These are phyloP conservation scores for Platycheirus rosarum DNA, from an alignment of 2,888 invertebrate genomes.

Conservation along the genomic window DNA sequence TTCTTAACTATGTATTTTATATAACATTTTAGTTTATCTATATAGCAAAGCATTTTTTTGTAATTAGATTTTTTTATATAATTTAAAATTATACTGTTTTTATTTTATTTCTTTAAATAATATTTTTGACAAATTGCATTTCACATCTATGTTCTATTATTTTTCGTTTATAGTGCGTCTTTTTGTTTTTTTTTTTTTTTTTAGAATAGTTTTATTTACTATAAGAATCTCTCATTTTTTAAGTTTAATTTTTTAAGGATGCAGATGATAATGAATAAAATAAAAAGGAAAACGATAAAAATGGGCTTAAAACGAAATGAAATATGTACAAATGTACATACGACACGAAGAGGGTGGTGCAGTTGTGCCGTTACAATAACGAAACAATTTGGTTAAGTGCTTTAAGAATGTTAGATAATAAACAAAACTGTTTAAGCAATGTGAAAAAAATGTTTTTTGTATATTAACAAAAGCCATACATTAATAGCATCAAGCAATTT, in stretches of 20 bases:
- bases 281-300: conserved; percentile 1
- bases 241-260: conserved; percentile 41
- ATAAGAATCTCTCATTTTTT: conserved; percentile 31
- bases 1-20: conserved; percentile 52
- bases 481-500: too few relatives aligned
- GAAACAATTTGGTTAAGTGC: too few relatives aligned
- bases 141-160: conserved; percentile 58
- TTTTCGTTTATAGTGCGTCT: conserved; percentile 31
- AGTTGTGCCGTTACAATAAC: too few relatives aligned
- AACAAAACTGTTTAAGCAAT: too few relatives aligned
- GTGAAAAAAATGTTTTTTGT: too few relatives aligned
- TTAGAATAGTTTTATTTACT: conserved; percentile 9
- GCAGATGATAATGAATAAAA: conserved; percentile 29
- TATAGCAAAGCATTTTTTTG: conserved; percentile 53
- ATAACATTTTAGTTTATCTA: conserved; percentile 59
- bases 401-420: too few relatives aligned
- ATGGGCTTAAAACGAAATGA: too few relatives aligned
- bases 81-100: conserved; percentile 11
- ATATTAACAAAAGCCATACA: too few relatives aligned
- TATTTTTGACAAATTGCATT: conserved; percentile 43
- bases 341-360: too few relatives aligned
- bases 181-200: conserved; percentile 25
- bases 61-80: conserved; percentile 18
- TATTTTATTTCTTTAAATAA: conserved; percentile 20
- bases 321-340: too few relatives aligned